Evolutionary conservation across 1,140 invertebrate species (phyloP).

Genomic region (Colletes gigas): DNA sequence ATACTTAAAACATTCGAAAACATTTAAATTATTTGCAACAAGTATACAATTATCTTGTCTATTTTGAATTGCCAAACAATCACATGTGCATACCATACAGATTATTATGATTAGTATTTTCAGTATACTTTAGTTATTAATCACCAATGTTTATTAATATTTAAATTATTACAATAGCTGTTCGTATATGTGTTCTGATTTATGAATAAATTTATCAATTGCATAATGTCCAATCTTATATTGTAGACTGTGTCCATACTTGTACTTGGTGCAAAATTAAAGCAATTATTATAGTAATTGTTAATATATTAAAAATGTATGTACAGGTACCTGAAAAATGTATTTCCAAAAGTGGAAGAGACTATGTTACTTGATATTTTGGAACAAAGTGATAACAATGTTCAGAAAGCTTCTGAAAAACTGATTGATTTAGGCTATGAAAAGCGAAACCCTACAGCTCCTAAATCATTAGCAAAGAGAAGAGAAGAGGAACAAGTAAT

Average conservation of each 20-base stretch:
- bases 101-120: slow-evolving; percentile 33
- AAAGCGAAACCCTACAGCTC: slow-evolving; percentile 86
- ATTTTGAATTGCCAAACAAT: slow-evolving; percentile 31
- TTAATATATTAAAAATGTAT: slow-evolving; percentile 37
- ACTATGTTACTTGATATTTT: slow-evolving; percentile 92
- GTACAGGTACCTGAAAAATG: slow-evolving; percentile 92
- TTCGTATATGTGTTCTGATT: slow-evolving; percentile 25
- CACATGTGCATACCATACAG: slow-evolving; percentile 43
- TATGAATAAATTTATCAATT: slow-evolving; percentile 7
- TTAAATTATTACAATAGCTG: slow-evolving; percentile 20
- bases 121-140: slow-evolving; percentile 33
- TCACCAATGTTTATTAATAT: slow-evolving; percentile 21
- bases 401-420: slow-evolving; percentile 91
- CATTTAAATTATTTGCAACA: neutral
- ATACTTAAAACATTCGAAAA: neutral
- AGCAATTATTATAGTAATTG: neutral
- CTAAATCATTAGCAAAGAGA: slow-evolving; percentile 77
- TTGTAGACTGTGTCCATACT: slow-evolving; percentile 54
- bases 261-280: neutral
- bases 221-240: slow-evolving; percentile 32
- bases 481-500: slow-evolving; percentile 81
- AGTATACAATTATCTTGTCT: neutral
- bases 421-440: slow-evolving; percentile 89
- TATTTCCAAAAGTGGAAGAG: slow-evolving; percentile 95
- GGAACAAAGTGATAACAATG: slow-evolving; percentile 92